Evolutionary conservation across 2,888 invertebrate genomes (phyloP).

Genomic region (Hoplodrina blanda): DNA sequence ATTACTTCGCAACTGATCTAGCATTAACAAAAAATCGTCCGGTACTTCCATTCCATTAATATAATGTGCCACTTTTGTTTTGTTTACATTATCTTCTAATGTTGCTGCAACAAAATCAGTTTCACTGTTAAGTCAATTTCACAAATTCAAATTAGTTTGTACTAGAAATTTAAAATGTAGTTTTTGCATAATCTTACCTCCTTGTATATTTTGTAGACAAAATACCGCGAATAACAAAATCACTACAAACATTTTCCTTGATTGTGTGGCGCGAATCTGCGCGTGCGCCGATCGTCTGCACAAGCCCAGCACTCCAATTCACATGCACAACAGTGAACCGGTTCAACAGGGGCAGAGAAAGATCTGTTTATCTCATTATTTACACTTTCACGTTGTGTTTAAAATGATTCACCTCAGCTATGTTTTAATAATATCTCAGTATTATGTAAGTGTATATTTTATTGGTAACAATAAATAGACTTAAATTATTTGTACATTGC

Average conservation of each 20-base stretch:
- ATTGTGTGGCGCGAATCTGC: constrained; percentile 70
- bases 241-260: constrained; percentile 61
- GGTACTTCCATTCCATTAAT: constrained; percentile 76
- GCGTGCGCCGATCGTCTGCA: constrained; percentile 78
- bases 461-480: constrained; percentile 55
- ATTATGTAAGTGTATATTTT: constrained; percentile 23
- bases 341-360: constrained; percentile 79
- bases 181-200: constrained; percentile 50
- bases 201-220: constrained; percentile 46
- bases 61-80: constrained; percentile 45
- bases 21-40: constrained; percentile 74
- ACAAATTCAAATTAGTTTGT: neutral
- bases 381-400: constrained; percentile 78
- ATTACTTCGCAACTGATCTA: constrained; percentile 71
- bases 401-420: constrained; percentile 19
- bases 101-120: constrained; percentile 50
- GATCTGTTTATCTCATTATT: constrained; percentile 71
- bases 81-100: constrained; percentile 53
- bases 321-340: constrained; percentile 80
- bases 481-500: constrained; percentile 34
- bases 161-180: neutral
- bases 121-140: constrained; percentile 2
- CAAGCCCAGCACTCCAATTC: constrained; percentile 81
- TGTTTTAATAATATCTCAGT: constrained; percentile 25
- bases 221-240: constrained; percentile 52